Conservation (phyloP, 2,888 invertebrate species). For the Macrophya annulata region DNA sequence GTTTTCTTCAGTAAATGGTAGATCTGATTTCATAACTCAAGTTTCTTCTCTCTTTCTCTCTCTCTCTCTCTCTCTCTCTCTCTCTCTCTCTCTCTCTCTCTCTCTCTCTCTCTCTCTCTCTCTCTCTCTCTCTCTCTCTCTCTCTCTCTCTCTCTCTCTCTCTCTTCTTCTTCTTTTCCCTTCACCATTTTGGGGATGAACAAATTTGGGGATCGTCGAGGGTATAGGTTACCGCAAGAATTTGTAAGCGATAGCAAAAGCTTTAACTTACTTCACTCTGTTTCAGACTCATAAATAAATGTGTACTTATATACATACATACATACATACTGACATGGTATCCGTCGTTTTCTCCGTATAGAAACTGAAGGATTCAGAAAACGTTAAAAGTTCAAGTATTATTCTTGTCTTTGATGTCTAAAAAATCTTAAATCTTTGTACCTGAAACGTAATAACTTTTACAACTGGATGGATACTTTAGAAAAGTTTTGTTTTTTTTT, state of each 20-base stretch:
- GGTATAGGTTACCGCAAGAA: background rate
- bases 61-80: background rate
- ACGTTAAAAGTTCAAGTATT: background rate
- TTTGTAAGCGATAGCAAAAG: background rate
- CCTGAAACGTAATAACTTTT: background rate
- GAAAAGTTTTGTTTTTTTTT: conserved; percentile 27
- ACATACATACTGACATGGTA: background rate
- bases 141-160: background rate
- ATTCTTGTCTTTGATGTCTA: background rate
- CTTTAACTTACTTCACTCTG: background rate
- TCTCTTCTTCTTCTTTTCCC: background rate
- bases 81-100: background rate
- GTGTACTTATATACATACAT: background rate
- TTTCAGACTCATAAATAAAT: background rate
- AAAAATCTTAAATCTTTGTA: background rate
- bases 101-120: background rate
- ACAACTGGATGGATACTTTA: background rate
- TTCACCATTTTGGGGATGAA: background rate
- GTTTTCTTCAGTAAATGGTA: conserved; percentile 25
- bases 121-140: background rate
- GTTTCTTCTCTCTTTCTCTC: background rate
- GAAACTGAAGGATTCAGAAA: background rate
- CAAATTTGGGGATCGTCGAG: background rate
- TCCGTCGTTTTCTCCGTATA: background rate
- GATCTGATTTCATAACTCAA: conserved; percentile 41